phyloP scores from a whole-genome alignment of 2,888 invertebrate species.

The Cyaniris semiargus region DNA sequence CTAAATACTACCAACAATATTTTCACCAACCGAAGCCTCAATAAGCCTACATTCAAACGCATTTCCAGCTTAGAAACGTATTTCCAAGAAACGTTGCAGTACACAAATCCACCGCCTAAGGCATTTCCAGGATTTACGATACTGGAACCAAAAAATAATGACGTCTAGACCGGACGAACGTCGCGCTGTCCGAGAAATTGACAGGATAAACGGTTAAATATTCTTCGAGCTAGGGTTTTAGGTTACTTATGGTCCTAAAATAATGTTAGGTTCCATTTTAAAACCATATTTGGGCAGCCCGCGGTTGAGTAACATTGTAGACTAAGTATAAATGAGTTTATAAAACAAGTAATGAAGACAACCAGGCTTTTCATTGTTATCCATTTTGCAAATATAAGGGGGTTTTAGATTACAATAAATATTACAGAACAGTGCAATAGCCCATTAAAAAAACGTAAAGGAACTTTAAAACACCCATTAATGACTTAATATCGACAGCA shows the following conservation, averaged over 20 bases:
- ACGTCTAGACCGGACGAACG: conserved; percentile 33
- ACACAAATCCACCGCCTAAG: conserved; percentile 34
- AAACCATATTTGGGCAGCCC: background rate
- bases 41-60: background rate
- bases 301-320: too few relatives aligned
- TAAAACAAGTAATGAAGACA: too few relatives aligned
- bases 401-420: too few relatives aligned
- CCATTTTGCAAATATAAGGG: too few relatives aligned
- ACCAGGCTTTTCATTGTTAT: too few relatives aligned
- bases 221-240: background rate
- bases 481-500: too few relatives aligned
- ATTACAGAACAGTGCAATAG: too few relatives aligned
- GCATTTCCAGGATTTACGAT: background rate
- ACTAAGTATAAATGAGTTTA: background rate
- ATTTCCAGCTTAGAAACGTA: background rate
- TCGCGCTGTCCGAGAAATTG: conserved; percentile 7
- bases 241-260: background rate
- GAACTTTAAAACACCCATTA: too few relatives aligned
- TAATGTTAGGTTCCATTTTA: background rate
- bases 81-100: conserved; percentile 3
- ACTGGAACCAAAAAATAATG: conserved; percentile 28
- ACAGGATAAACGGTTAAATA: background rate
- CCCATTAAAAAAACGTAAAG: too few relatives aligned
- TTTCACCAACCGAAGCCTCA: background rate
- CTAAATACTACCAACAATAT: conserved; percentile 17